Conservation (phyloP, 2,888 invertebrate species). For the Hypena proboscidalis region DNA sequence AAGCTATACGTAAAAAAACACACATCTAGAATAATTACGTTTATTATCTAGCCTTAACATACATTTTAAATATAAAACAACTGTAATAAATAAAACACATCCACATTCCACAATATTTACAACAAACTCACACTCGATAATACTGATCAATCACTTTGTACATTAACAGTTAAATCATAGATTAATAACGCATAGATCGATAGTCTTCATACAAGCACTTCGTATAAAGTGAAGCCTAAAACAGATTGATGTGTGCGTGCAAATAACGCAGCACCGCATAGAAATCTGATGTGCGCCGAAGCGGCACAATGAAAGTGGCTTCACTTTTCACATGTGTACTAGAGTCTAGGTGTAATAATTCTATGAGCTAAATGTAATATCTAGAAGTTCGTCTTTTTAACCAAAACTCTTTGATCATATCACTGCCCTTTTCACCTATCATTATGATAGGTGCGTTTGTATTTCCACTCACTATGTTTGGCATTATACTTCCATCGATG, state of each 20-base stretch:
- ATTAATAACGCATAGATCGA: too few species aligned
- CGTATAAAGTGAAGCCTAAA: too few species aligned
- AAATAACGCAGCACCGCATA: too few species aligned
- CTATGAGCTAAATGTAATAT: conserved; percentile 63
- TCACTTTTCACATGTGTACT: too few species aligned
- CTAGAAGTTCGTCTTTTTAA: conserved; percentile 83
- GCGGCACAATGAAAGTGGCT: too few species aligned
- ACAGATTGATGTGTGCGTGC: too few species aligned
- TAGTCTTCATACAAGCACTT: not conserved
- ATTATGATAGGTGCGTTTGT: conserved; percentile 95
- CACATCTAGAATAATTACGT: conserved; percentile 12
- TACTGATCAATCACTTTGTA: conserved; percentile 47
- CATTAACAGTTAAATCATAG: conserved; percentile 16
- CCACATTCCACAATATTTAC: conserved; percentile 29
- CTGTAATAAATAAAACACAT: conserved; percentile 12
- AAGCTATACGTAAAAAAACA: conserved; percentile 18
- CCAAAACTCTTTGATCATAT: conserved; percentile 95
- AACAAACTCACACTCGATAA: conserved; percentile 32
- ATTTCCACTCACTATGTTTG: conserved; percentile 93
- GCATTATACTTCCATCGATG: conserved; percentile 95
- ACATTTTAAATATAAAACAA: conserved; percentile 13
- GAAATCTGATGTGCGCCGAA: too few species aligned
- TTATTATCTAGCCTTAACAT: conserved; percentile 25
- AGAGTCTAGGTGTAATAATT: too few species aligned
- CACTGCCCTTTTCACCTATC: conserved; percentile 95